A percentile compares a stretch with the other conserved stretches of the same genome.
phyloP scores from a whole-genome alignment of 2,797 vertebrate genomes.

The Rhinophrynus dorsalis region DNA sequence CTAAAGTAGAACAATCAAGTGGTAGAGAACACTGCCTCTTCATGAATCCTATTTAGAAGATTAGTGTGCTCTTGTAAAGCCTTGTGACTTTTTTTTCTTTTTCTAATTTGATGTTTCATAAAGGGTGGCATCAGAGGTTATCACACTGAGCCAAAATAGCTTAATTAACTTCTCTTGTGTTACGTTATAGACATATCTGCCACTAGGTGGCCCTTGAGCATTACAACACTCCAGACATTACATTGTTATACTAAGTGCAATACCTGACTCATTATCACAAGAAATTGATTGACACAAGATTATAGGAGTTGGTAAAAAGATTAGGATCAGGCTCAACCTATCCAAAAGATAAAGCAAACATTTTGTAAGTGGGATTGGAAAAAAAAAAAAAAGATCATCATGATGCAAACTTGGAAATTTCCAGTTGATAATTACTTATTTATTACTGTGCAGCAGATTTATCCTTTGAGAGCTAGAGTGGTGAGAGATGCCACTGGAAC shows the following conservation, averaged over 20 bases:
- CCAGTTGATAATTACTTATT: too few relatives aligned
- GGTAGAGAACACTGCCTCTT: conserved; percentile 33
- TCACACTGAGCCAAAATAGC: conserved; percentile 21
- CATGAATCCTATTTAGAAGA: conserved; percentile 33
- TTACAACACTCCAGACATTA: neutral
- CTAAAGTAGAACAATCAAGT: conserved; percentile 27
- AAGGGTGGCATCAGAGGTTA: conserved; percentile 24
- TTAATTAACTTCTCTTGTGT: neutral
- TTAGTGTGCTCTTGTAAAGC: conserved; percentile 24
- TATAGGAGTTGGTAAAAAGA: neutral
- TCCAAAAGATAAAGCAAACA: neutral
- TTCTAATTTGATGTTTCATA: conserved; percentile 33
- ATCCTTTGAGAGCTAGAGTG: too few relatives aligned
- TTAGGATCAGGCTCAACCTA: neutral
- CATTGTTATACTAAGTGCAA: neutral
- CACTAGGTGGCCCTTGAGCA: conserved; percentile 27
- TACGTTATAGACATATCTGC: conserved; percentile 1
- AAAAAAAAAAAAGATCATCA: too few relatives aligned
- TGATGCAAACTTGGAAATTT: too few relatives aligned
- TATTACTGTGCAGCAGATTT: too few relatives aligned
- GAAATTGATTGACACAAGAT: conserved; percentile 9
- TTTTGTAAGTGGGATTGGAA: too few relatives aligned
- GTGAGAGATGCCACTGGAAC: too few relatives aligned
- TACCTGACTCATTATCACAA: conserved; percentile 29
- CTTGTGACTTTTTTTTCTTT: conserved; percentile 39